Base-by-base conservation (phyloP, 2,113 vertebrate genomes). In the Ailurus styani region DNA sequence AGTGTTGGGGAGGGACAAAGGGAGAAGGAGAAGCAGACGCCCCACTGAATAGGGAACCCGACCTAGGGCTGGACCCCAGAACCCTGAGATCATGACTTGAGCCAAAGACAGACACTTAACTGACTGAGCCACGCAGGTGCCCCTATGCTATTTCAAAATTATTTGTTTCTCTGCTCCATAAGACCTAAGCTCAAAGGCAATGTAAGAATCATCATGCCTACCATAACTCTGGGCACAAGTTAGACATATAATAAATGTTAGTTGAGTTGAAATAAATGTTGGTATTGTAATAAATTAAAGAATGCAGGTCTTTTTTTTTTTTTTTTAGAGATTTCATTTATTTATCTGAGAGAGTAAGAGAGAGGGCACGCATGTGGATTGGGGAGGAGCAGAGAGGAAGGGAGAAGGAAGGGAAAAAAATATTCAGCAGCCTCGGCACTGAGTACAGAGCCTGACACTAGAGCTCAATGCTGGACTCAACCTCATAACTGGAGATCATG, bases 231-330 rank as follows among this genome's bases (percentile, higher is more conserved):
- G 95, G 95, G 54, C 29, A 91, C 37, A 95, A 94, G 29, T 86
- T 73, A 95, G 6, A 47, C 18, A 73, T 2, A 91, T 6, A 57
- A 77, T 50, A 60, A 75, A 60, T 75, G 4, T 45, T 64, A 90
- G 27, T 23, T 93, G n/a, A 97, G 78, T 23, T 85, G 31, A 91
- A 97, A 87, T 96, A 87, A 83, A 96, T 79, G 7, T 84, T 90
- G 45, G 23, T 37, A 77, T 57, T 87, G 37, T 64, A 89, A 91
- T 52, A 83, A 68, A 21, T 75, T 81, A 68, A 70, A 91, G 42
- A 89, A 78, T 40, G 15, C 1, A 85, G 72, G 6, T 52, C 42
- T 73, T 87, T 82, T 25, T 12, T 62, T n/a, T n/a, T 66, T 66
- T n/a, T n/a, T 68, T 64, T 64, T 25, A 10, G 37, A 66, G 64